A percentile compares a stretch with the other conserved stretches of the same genome.
Conservation (phyloP, 2,888 invertebrate genomes). For the Drosophila kanekoi region DNA sequence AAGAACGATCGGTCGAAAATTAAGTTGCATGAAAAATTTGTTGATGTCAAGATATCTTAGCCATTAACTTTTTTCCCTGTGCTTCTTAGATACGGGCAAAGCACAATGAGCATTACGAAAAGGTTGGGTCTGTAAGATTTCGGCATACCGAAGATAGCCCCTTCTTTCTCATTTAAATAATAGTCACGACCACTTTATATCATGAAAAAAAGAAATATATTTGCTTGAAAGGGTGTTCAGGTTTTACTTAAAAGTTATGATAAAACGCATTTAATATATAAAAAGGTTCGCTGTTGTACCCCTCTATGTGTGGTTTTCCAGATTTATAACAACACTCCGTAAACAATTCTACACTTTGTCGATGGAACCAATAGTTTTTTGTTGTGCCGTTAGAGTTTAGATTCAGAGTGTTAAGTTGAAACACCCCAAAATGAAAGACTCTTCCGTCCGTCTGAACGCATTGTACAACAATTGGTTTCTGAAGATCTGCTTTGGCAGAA, state of each 20-base stretch:
- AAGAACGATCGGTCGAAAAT: too few relatives aligned
- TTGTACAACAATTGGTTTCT: constrained; percentile 93
- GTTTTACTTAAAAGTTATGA: constrained; percentile 85
- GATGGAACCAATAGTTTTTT: constrained; percentile 92
- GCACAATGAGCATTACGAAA: too few relatives aligned
- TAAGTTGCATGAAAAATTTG: too few relatives aligned
- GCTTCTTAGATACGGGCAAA: too few relatives aligned
- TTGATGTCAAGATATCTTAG: too few relatives aligned
- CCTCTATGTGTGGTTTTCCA: constrained; percentile 88
- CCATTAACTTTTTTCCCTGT: too few relatives aligned
- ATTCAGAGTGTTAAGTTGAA: constrained; percentile 93
- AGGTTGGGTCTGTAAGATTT: too few relatives aligned
- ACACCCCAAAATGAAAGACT: constrained; percentile 91
- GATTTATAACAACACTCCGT: constrained; percentile 88
- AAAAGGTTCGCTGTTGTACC: constrained; percentile 92
- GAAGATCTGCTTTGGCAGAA: constrained; percentile 84
- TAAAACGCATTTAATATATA: constrained; percentile 92
- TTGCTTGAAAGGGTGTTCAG: constrained; percentile 10
- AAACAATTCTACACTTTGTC: constrained; percentile 88
- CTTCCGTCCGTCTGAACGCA: constrained; percentile 93
- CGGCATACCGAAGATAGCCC: too few relatives aligned
- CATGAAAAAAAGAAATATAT: constrained; percentile 2
- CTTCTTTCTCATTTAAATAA: too few relatives aligned
- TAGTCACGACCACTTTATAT: too few relatives aligned
- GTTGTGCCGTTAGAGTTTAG: constrained; percentile 85